Evolutionary conservation across 2,888 invertebrate species (phyloP).

Genomic region (Eupithecia dodoneata): DNA sequence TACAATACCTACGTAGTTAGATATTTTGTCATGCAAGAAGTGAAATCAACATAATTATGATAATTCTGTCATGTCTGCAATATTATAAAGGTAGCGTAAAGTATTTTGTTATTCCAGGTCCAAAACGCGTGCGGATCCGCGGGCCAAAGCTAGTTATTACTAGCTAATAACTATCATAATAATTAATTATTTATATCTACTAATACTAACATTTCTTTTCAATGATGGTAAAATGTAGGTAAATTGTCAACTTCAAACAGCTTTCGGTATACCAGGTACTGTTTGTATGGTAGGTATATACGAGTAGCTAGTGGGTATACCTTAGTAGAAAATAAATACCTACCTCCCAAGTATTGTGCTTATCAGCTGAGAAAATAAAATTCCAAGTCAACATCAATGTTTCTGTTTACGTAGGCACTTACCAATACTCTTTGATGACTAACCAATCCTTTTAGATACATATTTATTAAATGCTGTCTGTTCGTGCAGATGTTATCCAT

Average conservation of each 20-base stretch:
- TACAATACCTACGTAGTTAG: no score
- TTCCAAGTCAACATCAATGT: conserved; percentile 5
- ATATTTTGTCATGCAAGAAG: no score
- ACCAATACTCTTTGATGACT: conserved; percentile 12
- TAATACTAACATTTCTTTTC: background rate
- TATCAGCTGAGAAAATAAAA: conserved; percentile 6
- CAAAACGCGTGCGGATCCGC: background rate
- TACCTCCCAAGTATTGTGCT: background rate
- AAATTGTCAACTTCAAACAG: background rate
- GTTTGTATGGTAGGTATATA: background rate
- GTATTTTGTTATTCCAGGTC: no score
- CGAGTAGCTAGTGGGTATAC: background rate
- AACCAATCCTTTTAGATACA: background rate
- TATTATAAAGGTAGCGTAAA: no score
- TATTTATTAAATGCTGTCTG: background rate
- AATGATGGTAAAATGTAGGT: background rate
- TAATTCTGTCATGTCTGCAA: no score
- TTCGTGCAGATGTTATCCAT: background rate
- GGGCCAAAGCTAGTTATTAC: background rate
- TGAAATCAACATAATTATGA: no score
- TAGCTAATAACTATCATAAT: background rate
- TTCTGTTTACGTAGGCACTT: conserved; percentile 24
- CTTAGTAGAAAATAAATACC: no score
- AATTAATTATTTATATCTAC: background rate
- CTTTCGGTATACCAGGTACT: background rate